Percentiles rank a stretch among this genome's conserved stretches.
Evolutionary conservation across 2,888 invertebrate genomes (phyloP).

Genomic region (Macaria liturata): DNA sequence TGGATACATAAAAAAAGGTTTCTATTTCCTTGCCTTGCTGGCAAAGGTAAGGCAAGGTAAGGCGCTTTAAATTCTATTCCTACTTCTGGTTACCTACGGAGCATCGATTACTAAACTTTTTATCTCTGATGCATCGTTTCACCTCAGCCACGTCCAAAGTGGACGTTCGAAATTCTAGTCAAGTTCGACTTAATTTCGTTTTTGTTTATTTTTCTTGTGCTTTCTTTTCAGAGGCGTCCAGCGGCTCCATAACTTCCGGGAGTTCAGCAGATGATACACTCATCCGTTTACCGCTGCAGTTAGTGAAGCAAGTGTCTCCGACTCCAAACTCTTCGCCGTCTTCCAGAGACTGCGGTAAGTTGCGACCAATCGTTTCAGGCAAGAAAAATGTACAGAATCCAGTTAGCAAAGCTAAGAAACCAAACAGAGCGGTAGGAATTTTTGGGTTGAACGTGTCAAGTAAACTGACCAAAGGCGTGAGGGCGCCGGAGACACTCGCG

Average conservation of each 20-base stretch:
- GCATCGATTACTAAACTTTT: background rate
- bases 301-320: slow-evolving; percentile 91
- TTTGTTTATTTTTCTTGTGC: slow-evolving; percentile 39
- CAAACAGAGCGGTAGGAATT: slow-evolving; percentile 90
- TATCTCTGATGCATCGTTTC: background rate
- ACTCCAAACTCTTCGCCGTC: slow-evolving; percentile 93
- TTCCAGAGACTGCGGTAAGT: slow-evolving; percentile 91
- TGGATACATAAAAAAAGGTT: no score
- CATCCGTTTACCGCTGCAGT: slow-evolving; percentile 79
- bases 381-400: slow-evolving; percentile 89
- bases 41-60: no score
- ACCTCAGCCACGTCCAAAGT: slow-evolving; percentile 1
- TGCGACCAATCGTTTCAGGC: slow-evolving; percentile 91
- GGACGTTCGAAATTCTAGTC: slow-evolving; percentile 6
- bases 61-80: no score
- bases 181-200: slow-evolving; percentile 1
- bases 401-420: slow-evolving; percentile 87
- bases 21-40: no score
- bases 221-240: slow-evolving; percentile 65
- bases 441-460: slow-evolving; percentile 91
- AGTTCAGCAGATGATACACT: slow-evolving; percentile 63
- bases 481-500: slow-evolving; percentile 91
- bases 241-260: slow-evolving; percentile 74
- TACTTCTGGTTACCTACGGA: no score
- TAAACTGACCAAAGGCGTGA: slow-evolving; percentile 90